phyloP scores from a whole-genome alignment of 2,113 vertebrate species.

The Psittacara wagleri region DNA sequence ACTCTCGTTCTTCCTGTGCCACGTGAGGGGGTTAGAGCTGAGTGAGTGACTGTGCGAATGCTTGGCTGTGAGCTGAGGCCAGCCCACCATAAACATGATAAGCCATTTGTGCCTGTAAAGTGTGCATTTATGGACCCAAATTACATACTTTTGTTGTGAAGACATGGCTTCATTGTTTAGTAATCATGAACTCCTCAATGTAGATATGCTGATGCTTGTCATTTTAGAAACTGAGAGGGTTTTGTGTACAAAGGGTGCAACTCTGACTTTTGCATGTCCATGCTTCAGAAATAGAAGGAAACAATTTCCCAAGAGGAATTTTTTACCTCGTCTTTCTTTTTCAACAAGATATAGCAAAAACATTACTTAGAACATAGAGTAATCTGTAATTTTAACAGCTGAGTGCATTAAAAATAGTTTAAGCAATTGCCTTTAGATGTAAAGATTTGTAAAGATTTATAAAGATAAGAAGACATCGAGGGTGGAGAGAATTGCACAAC shows the following conservation, averaged over 20 bases:
- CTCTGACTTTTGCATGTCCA: neutral
- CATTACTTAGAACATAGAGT: neutral
- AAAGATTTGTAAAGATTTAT: conserved; percentile 28
- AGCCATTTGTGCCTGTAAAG: neutral
- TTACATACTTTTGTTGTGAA: neutral
- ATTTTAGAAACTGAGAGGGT: neutral
- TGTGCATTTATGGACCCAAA: neutral
- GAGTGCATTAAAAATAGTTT: conserved; percentile 12
- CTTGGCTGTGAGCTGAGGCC: neutral
- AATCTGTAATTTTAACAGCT: conserved; percentile 23
- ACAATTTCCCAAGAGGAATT: neutral
- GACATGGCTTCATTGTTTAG: neutral
- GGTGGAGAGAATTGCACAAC: neutral
- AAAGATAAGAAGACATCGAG: neutral
- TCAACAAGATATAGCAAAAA: neutral
- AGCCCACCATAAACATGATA: neutral
- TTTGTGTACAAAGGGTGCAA: neutral
- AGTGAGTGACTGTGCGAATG: rapidly evolving
- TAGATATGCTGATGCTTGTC: neutral
- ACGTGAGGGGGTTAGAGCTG: rapidly evolving
- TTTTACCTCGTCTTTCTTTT: neutral
- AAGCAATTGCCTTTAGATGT: conserved; percentile 5
- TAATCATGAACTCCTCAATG: neutral
- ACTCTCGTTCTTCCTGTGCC: neutral
- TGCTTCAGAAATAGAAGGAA: neutral